Evolutionary conservation across 1,140 invertebrate genomes (phyloP).

Genomic region (Apis florea): DNA sequence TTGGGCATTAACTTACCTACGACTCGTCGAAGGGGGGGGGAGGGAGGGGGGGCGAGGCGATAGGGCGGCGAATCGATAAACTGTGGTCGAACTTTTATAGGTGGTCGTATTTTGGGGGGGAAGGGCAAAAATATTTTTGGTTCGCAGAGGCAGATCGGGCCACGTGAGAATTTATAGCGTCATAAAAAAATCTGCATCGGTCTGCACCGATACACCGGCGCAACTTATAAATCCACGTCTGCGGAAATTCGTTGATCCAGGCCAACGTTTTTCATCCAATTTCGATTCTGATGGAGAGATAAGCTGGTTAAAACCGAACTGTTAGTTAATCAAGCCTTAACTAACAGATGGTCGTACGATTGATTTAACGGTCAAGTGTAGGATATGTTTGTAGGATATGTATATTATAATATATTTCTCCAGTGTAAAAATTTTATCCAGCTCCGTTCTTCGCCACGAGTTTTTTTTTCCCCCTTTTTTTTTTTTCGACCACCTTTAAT

Average conservation of each 20-base stretch:
- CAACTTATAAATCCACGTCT: conserved; percentile 45
- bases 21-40: not conserved
- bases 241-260: conserved; percentile 35
- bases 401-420: no score
- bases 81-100: conserved; percentile 46
- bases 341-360: not conserved
- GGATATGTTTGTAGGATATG: no score
- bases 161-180: conserved; percentile 32
- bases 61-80: conserved; percentile 41
- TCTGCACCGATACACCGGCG: conserved; percentile 1
- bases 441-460: no score
- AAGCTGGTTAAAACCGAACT: not conserved
- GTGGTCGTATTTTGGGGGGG: conserved; percentile 46
- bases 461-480: no score
- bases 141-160: conserved; percentile 8
- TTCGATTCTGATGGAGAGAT: not conserved
- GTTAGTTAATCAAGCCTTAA: conserved; percentile 30
- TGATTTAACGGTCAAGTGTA: not conserved
- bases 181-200: conserved; percentile 46
- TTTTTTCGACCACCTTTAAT: no score
- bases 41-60: not conserved
- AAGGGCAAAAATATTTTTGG: conserved; percentile 54
- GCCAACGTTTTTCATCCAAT: not conserved
- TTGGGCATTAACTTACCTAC: conserved; percentile 9
- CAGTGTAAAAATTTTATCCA: no score